phyloP scores from a whole-genome alignment of 2,888 invertebrate species.

The Zonitis immaculata region DNA sequence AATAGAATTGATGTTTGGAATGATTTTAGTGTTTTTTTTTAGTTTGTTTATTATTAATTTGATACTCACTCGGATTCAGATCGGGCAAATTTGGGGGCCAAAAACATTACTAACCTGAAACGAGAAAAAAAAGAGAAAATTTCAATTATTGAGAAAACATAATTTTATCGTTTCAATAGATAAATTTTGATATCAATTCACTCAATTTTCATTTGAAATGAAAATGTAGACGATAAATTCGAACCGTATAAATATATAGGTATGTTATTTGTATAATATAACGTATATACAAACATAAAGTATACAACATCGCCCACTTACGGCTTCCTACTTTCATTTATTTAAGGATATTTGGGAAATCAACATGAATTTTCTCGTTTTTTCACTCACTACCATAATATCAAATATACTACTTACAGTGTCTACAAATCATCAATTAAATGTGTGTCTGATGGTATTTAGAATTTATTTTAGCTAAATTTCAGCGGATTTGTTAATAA shows the following conservation, averaged over 20 bases:
- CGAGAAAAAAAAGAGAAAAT: slow-evolving; percentile 20
- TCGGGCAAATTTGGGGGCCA: slow-evolving; percentile 37
- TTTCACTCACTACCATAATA: not conserved
- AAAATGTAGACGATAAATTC: slow-evolving; percentile 15
- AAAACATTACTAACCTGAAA: slow-evolving; percentile 46
- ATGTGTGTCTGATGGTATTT: too few relatives aligned
- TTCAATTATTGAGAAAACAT: not conserved
- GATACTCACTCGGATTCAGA: slow-evolving; percentile 39
- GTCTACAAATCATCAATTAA: too few relatives aligned
- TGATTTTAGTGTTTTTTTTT: not conserved
- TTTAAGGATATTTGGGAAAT: slow-evolving; percentile 11
- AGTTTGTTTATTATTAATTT: slow-evolving; percentile 1
- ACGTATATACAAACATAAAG: too few relatives aligned
- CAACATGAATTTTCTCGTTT: not conserved
- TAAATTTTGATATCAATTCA: not conserved
- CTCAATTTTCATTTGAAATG: slow-evolving; percentile 8
- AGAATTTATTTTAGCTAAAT: too few relatives aligned
- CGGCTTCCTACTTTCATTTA: slow-evolving; percentile 12
- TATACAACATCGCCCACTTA: slow-evolving; percentile 21
- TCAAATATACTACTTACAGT: too few relatives aligned
- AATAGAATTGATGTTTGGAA: not conserved
- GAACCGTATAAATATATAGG: slow-evolving; percentile 15
- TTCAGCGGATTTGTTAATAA: not conserved
- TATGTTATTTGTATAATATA: too few relatives aligned
- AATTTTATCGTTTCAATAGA: not conserved